Conservation (phyloP, 2,888 invertebrate genomes). For the Idaea straminata region DNA sequence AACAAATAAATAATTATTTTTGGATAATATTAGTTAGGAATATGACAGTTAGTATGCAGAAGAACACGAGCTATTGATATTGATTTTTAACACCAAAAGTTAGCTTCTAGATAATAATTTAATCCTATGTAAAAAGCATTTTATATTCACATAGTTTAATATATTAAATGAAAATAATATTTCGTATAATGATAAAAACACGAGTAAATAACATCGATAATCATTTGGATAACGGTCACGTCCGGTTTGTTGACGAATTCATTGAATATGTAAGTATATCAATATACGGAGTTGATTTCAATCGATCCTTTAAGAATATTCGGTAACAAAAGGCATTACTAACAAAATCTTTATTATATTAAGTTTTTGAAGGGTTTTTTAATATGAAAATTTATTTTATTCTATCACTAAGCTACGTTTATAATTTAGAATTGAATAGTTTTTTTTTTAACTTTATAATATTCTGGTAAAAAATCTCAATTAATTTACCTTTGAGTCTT, state of each 20-base stretch:
- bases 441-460: background rate
- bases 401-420: too few species aligned
- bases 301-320: background rate
- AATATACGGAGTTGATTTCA: background rate
- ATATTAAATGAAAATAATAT: background rate
- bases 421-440: too few species aligned
- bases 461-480: background rate
- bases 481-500: too few species aligned
- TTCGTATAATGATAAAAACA: background rate
- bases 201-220: background rate
- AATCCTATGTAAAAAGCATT: background rate
- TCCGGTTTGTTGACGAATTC: constrained; percentile 1
- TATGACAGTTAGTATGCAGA: background rate
- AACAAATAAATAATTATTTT: too few species aligned
- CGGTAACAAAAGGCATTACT: background rate
- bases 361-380: too few species aligned
- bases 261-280: background rate
- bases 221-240: background rate
- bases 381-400: too few species aligned
- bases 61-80: background rate
- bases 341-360: background rate
- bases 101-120: background rate
- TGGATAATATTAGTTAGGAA: background rate
- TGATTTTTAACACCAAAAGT: background rate
- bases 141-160: background rate